Conservation (phyloP, 2,797 vertebrate species). For the Falco peregrinus region DNA sequence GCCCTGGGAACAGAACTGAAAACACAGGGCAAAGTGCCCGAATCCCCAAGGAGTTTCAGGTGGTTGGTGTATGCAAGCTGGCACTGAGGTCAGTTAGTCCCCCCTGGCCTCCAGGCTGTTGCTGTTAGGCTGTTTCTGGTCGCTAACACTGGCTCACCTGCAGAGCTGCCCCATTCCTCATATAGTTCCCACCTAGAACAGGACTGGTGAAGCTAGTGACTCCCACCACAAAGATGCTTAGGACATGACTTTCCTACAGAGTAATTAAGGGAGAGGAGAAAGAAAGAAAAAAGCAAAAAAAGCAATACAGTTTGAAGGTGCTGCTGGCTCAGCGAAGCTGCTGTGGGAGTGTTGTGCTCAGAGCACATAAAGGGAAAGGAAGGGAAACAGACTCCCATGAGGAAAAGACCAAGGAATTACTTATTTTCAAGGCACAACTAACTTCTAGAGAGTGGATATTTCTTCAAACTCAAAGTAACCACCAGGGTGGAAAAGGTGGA, state of each 20-base stretch:
- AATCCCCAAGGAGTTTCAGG: neutral
- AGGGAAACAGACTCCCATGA: neutral
- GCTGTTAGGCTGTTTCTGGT: neutral
- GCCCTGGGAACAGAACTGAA: neutral
- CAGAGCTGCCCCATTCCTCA: neutral
- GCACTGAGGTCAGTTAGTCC: neutral
- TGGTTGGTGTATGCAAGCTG: rapidly evolving
- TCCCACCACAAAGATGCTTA: neutral
- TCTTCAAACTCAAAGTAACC: neutral
- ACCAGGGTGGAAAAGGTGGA: neutral
- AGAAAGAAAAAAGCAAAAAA: neutral
- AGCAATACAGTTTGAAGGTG: neutral
- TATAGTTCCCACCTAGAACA: neutral
- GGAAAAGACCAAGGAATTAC: neutral
- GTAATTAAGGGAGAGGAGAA: neutral
- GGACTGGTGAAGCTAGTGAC: neutral
- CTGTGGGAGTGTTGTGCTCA: neutral
- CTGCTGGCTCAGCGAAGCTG: neutral
- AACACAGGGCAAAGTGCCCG: rapidly evolving
- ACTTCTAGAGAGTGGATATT: neutral
- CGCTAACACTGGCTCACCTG: neutral
- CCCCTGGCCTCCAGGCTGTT: neutral
- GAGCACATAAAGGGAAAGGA: neutral
- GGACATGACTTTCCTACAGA: neutral
- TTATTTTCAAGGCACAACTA: neutral